A percentile compares a stretch with the other conserved stretches of the same genome.
Evolutionary conservation across 1,140 invertebrate genomes (phyloP).

Genomic region (Dinothrombium tinctorium): DNA sequence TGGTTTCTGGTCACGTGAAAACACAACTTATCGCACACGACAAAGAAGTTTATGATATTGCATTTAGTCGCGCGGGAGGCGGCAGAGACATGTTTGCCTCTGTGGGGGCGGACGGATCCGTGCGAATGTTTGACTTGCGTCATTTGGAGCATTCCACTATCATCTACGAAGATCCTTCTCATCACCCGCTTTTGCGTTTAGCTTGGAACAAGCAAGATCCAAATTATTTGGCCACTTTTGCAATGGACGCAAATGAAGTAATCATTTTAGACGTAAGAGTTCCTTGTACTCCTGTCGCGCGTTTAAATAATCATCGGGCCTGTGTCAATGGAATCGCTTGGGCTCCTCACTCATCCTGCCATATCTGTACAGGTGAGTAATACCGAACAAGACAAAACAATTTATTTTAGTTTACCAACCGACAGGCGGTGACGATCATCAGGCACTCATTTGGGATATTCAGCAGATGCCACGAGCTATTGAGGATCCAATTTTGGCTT

Average conservation of each 20-base stretch:
- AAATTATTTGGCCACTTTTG: conserved; percentile 93
- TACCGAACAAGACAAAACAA: too few relatives aligned
- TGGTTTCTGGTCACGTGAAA: conserved; percentile 86
- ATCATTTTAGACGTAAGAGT: conserved; percentile 94
- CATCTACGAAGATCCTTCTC: conserved; percentile 91
- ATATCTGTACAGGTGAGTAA: conserved; percentile 59
- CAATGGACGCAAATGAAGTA: conserved; percentile 92
- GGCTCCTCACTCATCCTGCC: conserved; percentile 93
- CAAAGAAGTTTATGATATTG: conserved; percentile 98
- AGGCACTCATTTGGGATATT: conserved; percentile 99
- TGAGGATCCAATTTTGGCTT: conserved; percentile 95
- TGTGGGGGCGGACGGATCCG: conserved; percentile 90
- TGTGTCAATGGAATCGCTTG: conserved; percentile 98
- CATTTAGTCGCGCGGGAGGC: conserved; percentile 85
- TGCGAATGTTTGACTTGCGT: conserved; percentile 93
- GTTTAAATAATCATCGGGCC: conserved; percentile 88
- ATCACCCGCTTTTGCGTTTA: conserved; percentile 76
- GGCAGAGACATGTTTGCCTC: conserved; percentile 99
- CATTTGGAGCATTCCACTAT: conserved; percentile 98
- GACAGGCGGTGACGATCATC: conserved; percentile 69
- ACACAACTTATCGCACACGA: conserved; percentile 98
- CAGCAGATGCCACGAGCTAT: conserved; percentile 98
- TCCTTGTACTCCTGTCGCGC: conserved; percentile 86
- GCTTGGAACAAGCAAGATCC: conserved; percentile 99
- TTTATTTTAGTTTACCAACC: conserved; percentile 10